Evolutionary conservation across 1,140 invertebrate genomes (phyloP).

Genomic region (Sycobia sp.): DNA sequence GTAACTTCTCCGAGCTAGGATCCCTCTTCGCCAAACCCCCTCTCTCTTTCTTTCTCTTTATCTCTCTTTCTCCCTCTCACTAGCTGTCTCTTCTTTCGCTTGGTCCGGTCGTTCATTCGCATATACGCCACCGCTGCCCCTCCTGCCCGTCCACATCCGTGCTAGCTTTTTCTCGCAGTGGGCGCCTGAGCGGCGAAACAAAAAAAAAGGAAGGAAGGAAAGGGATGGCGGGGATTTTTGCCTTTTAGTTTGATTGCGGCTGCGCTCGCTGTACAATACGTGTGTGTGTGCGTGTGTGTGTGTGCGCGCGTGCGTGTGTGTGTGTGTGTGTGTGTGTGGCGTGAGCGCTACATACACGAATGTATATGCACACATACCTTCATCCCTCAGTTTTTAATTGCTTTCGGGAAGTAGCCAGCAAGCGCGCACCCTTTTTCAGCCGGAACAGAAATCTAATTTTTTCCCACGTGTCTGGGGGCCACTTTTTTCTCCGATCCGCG

Average conservation of each 20-base stretch:
- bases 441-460: slow-evolving; percentile 26
- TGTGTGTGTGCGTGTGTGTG: too few relatives aligned
- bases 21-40: too few relatives aligned
- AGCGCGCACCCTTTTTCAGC: neutral
- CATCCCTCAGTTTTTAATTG: slow-evolving; percentile 40
- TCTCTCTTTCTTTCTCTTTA: neutral
- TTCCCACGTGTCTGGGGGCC: neutral
- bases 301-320: too few relatives aligned
- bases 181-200: too few relatives aligned
- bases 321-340: too few relatives aligned
- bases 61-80: too few relatives aligned
- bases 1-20: too few relatives aligned
- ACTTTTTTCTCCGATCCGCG: neutral
- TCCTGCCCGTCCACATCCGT: neutral
- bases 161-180: neutral
- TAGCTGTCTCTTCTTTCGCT: neutral
- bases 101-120: neutral
- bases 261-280: too few relatives aligned
- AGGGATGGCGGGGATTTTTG: slow-evolving; percentile 34
- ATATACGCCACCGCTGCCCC: too few relatives aligned
- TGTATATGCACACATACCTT: slow-evolving; percentile 31
- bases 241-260: slow-evolving; percentile 44
- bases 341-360: too few relatives aligned
- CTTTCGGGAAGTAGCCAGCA: slow-evolving; percentile 24
- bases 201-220: too few relatives aligned